phyloP scores from a whole-genome alignment of 1,140 invertebrate genomes.

The Zaprionus ghesquierei region DNA sequence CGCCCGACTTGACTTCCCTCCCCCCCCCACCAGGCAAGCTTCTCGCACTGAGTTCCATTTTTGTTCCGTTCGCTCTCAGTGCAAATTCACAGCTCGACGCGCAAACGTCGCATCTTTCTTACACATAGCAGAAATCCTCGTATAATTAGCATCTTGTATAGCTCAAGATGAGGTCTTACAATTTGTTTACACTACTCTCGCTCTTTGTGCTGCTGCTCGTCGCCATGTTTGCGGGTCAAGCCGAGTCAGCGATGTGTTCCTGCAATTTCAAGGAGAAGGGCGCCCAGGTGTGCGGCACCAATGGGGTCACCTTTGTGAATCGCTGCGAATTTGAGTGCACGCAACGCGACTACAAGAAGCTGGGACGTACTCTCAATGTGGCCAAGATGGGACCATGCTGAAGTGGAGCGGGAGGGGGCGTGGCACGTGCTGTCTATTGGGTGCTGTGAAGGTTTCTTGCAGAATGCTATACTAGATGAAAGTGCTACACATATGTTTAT shows the following conservation, averaged over 20 bases:
- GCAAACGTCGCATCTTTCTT: constrained; percentile 21
- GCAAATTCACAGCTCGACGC: constrained; percentile 36
- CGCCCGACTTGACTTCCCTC: neutral
- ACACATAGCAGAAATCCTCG: neutral
- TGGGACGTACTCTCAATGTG: constrained; percentile 55
- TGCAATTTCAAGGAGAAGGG: constrained; percentile 62
- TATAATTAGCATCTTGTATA: constrained; percentile 22
- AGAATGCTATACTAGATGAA: neutral
- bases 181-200: constrained; percentile 37
- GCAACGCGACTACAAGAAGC: constrained; percentile 58
- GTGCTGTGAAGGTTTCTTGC: neutral
- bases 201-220: neutral
- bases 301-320: constrained; percentile 72
- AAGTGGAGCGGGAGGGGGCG: neutral
- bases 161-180: constrained; percentile 57
- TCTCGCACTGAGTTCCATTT: constrained; percentile 1
- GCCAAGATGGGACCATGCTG: constrained; percentile 46
- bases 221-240: constrained; percentile 12
- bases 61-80: constrained; percentile 58
- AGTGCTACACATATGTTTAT: no score
- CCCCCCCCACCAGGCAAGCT: neutral
- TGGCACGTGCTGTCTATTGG: neutral
- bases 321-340: constrained; percentile 77
- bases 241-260: constrained; percentile 61
- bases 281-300: constrained; percentile 61